Percentiles rank a stretch among this genome's conserved stretches.
phyloP scores from a whole-genome alignment of 2,797 vertebrate species.

The Strix occidentalis region DNA sequence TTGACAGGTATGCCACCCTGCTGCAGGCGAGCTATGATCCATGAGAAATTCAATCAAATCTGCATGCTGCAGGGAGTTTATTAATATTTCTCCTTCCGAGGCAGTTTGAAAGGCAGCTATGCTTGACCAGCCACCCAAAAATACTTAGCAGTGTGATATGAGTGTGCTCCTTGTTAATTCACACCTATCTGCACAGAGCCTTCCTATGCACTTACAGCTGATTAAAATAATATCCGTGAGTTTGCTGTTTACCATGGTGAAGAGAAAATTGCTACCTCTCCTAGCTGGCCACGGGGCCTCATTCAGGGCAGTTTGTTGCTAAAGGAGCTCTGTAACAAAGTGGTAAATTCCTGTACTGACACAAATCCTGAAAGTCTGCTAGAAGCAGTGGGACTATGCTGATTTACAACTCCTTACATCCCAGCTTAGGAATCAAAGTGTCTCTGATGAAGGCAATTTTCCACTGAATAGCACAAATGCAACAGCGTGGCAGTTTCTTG shows the following conservation, averaged over 20 bases:
- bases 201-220: slow-evolving; percentile 55
- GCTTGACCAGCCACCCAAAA: slow-evolving; percentile 54
- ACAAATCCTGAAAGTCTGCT: slow-evolving; percentile 14
- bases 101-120: slow-evolving; percentile 68
- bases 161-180: slow-evolving; percentile 48
- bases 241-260: slow-evolving; percentile 8
- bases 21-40: slow-evolving; percentile 67
- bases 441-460: slow-evolving; percentile 7
- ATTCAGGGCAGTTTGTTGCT: slow-evolving; percentile 6
- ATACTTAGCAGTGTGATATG: slow-evolving; percentile 51
- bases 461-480: neutral
- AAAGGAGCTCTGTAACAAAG: slow-evolving; percentile 38
- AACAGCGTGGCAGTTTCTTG: neutral
- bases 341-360: slow-evolving; percentile 23
- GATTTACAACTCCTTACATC: slow-evolving; percentile 26
- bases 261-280: slow-evolving; percentile 35
- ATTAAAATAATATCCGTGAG: slow-evolving; percentile 55
- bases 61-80: slow-evolving; percentile 74
- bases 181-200: slow-evolving; percentile 59
- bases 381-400: neutral
- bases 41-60: slow-evolving; percentile 78
- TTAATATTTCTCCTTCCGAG: slow-evolving; percentile 76
- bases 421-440: slow-evolving; percentile 4
- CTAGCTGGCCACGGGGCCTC: neutral
- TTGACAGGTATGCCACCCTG: slow-evolving; percentile 73